Evolutionary conservation across 2,888 invertebrate genomes (phyloP).

Genomic region (Dioctria rufipes): DNA sequence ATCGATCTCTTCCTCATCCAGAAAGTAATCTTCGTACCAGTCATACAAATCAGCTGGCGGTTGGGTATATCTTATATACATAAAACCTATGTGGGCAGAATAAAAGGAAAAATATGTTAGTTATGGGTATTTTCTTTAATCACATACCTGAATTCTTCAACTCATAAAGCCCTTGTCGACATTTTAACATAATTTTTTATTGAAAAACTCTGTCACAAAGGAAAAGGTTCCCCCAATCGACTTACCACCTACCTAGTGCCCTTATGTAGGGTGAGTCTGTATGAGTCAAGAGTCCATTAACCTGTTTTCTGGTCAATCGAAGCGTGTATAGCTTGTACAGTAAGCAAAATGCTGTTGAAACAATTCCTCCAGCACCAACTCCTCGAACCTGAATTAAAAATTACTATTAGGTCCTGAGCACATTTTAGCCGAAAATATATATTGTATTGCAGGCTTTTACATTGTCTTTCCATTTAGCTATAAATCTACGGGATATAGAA

Average conservation of each 20-base stretch:
- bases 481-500: too few relatives aligned
- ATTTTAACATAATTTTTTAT: conserved; percentile 29
- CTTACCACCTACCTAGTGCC: conserved; percentile 83
- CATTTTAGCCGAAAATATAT: neutral
- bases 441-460: neutral
- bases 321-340: conserved; percentile 98
- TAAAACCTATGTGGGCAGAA: conserved; percentile 74
- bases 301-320: conserved; percentile 96
- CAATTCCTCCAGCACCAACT: conserved; percentile 99
- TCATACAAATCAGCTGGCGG: conserved; percentile 96
- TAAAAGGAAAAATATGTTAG: conserved; percentile 40
- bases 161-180: conserved; percentile 28
- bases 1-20: conserved; percentile 97
- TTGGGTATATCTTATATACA: conserved; percentile 93
- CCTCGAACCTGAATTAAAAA: conserved; percentile 84
- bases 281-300: conserved; percentile 95
- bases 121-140: neutral
- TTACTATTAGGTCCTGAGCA: neutral
- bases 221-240: conserved; percentile 66
- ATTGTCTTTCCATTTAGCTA: too few relatives aligned
- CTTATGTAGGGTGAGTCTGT: conserved; percentile 97
- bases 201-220: conserved; percentile 42
- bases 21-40: conserved; percentile 97
- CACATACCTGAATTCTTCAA: conserved; percentile 55
- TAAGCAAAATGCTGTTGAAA: conserved; percentile 99